phyloP scores from a whole-genome alignment of 2,113 vertebrate genomes.

The Coregonus clupeaformis region DNA sequence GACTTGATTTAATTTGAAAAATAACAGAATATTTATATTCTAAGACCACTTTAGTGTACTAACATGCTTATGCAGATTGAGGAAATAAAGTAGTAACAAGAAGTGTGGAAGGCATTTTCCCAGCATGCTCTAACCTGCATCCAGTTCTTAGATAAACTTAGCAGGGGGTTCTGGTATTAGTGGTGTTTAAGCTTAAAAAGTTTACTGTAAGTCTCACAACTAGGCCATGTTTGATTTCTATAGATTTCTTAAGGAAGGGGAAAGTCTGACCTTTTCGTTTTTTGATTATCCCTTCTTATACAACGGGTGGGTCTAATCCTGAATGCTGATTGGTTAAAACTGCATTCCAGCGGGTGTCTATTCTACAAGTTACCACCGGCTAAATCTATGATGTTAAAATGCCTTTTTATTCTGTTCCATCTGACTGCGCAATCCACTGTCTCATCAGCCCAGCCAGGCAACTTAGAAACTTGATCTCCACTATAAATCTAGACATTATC shows the following conservation, averaged over 20 bases:
- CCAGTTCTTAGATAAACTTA: slow-evolving; percentile 24
- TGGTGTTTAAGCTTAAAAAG: slow-evolving; percentile 20
- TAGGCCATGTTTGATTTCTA: background rate
- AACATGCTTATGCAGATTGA: slow-evolving; percentile 50
- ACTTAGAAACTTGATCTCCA: too few species aligned
- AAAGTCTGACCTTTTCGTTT: slow-evolving; percentile 7
- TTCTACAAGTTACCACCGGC: too few species aligned
- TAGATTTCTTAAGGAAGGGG: slow-evolving; percentile 6
- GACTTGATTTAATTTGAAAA: slow-evolving; percentile 85
- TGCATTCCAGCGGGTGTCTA: too few species aligned
- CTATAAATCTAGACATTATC: too few species aligned
- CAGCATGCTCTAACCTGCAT: slow-evolving; percentile 45
- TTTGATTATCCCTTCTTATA: background rate
- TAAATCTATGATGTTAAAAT: too few species aligned
- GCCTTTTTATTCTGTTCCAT: too few species aligned
- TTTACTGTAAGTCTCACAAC: background rate
- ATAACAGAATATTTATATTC: slow-evolving; percentile 79
- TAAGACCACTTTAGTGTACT: slow-evolving; percentile 60
- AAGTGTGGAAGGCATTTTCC: slow-evolving; percentile 28
- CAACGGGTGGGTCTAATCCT: too few species aligned
- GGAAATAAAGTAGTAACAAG: slow-evolving; percentile 48
- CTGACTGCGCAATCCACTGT: too few species aligned
- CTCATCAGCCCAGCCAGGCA: too few species aligned
- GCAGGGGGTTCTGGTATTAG: slow-evolving; percentile 33
- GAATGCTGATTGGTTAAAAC: too few species aligned